Evolutionary conservation across 2,888 invertebrate species (phyloP), one percentile per base, ranked within the genome.

Genomic region (Pilophorus perplexus): DNA sequence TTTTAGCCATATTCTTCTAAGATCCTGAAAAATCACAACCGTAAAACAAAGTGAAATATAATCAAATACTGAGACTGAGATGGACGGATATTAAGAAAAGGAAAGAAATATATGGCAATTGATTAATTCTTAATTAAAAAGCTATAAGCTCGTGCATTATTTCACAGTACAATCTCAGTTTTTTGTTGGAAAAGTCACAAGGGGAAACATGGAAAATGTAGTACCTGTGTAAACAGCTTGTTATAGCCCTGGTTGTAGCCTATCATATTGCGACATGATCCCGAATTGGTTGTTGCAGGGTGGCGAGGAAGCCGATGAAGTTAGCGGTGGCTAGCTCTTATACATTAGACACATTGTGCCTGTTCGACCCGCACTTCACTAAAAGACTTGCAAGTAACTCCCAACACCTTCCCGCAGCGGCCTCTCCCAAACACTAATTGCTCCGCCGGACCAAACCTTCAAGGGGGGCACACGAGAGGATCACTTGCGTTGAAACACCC

Each of bases 181-280:
- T 5, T 46, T 46, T 12, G 12, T 8, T 6, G 20, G 42, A 23
- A 14, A 46, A 25, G 12, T 46, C n/a, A n/a, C n/a, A n/a, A n/a
- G n/a, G 46, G 10, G 3, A 20, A 20, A 38, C 12, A 22, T 3
- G 2, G 5, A 22, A 18, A 28, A 48, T 71, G 75, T n/a, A n/a
- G n/a, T 79, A 89, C 89, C 88, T 89, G 89, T 69, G 89, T 87
- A 76, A 88, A 88, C 77, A 89, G 83, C 83, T 88, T 89, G 82
- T 88, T 88, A 83, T 88, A 88, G 77, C 88, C 88, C 77, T 86
- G 84, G 78, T 83, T 86, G 82, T 87, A 88, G 75, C 86, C 85
- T 82, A 88, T 87, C 85, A 87, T 87, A 80, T 80, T 84, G 80
- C 83, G 83, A 78, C 84, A 84, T 83, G 80, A 80, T 76, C 75